Conservation (phyloP, 2,888 invertebrate species). For the Drosophila rellima region DNA sequence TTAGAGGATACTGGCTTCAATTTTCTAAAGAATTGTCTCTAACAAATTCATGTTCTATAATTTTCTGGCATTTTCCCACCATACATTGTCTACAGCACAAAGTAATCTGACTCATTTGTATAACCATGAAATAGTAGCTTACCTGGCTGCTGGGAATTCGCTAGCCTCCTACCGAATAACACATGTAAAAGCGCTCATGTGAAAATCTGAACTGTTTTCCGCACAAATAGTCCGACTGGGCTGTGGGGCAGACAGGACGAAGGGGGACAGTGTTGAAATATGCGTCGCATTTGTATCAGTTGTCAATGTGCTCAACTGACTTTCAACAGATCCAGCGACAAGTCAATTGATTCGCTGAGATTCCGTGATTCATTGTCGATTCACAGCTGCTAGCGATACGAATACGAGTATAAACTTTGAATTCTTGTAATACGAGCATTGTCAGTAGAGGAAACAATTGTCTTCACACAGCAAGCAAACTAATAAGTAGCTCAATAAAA, state of each 20-base stretch:
- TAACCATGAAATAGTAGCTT: no score
- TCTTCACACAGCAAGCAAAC: not conserved
- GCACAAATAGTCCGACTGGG: not conserved
- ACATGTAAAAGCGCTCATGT: no score
- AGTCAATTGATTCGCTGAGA: constrained; percentile 32
- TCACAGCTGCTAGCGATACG: not conserved
- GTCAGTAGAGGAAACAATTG: not conserved
- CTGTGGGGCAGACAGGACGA: not conserved
- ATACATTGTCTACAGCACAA: no score
- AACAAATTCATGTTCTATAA: no score
- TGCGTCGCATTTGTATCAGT: constrained; percentile 32
- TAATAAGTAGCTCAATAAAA: no score
- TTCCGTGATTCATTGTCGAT: constrained; percentile 14
- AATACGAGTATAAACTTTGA: not conserved
- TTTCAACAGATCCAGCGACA: constrained; percentile 15
- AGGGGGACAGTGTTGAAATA: constrained; percentile 20
- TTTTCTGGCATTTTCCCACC: no score
- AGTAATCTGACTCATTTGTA: no score
- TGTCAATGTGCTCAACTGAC: constrained; percentile 19
- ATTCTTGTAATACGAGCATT: not conserved
- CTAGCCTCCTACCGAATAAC: no score
- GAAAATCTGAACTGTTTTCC: no score
- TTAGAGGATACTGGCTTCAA: no score
- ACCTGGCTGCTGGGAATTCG: no score
- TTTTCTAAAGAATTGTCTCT: no score